phyloP scores from a whole-genome alignment of 2,888 invertebrate species.

The Crocallis elinguaria region DNA sequence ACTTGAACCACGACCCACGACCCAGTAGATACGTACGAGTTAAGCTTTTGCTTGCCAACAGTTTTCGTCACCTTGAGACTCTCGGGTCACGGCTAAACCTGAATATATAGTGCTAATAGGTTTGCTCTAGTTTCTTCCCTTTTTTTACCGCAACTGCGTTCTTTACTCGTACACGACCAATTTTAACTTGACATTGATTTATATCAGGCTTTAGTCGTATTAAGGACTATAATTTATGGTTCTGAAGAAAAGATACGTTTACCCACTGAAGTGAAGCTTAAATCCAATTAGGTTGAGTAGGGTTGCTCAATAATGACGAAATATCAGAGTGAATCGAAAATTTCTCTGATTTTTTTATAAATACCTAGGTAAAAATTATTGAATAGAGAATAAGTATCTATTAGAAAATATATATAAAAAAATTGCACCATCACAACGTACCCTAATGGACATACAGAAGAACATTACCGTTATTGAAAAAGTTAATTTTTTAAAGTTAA shows the following conservation, averaged over 20 bases:
- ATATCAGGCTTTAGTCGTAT: constrained; percentile 16
- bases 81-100: constrained; percentile 55
- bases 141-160: constrained; percentile 18
- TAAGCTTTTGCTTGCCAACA: constrained; percentile 39
- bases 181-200: constrained; percentile 26
- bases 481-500: no score
- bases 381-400: no score
- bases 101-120: constrained; percentile 30
- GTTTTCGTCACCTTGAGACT: constrained; percentile 60
- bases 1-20: constrained; percentile 2
- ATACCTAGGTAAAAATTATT: no score
- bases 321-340: no score
- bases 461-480: no score
- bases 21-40: neutral
- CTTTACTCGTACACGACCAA: constrained; percentile 21
- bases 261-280: constrained; percentile 6
- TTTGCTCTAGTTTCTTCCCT: constrained; percentile 32
- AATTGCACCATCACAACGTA: no score
- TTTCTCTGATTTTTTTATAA: no score
- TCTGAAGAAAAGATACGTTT: constrained; percentile 18
- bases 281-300: constrained; percentile 4
- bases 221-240: constrained; percentile 17
- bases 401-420: no score
- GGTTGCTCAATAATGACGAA: constrained; percentile 10
- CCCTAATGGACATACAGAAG: no score